Conservation (phyloP, 1,140 invertebrate genomes). For the Macrosteles quadrilineatus region DNA sequence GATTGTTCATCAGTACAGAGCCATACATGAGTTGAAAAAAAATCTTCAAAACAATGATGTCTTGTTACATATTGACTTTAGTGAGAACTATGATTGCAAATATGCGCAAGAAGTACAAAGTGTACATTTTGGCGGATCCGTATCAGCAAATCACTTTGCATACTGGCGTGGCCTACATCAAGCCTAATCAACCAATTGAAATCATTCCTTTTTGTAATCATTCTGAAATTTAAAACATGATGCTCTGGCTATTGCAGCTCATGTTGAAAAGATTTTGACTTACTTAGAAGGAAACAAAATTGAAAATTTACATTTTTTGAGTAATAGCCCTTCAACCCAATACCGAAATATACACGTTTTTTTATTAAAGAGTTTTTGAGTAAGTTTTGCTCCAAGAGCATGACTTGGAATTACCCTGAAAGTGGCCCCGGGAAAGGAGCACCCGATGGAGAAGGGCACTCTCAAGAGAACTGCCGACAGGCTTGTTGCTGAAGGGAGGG, state of each 20-base stretch:
- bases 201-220: conserved; percentile 44
- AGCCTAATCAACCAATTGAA: background rate
- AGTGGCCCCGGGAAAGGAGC: conserved; percentile 47
- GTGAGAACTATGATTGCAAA: conserved; percentile 47
- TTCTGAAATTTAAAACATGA: conserved; percentile 45
- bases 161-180: conserved; percentile 45
- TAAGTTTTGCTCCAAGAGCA: background rate
- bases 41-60: conserved; percentile 36
- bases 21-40: background rate
- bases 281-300: too few relatives aligned
- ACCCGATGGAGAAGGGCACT: conserved; percentile 48
- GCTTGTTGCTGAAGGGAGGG: conserved; percentile 38
- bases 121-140: conserved; percentile 44
- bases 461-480: conserved; percentile 49
- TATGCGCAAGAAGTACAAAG: conserved; percentile 47
- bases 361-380: background rate
- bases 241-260: conserved; percentile 46
- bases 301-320: conserved; percentile 27
- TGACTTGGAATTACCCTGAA: conserved; percentile 47
- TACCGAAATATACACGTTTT: conserved; percentile 36
- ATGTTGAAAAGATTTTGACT: too few relatives aligned
- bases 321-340: conserved; percentile 29
- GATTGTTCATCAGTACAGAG: background rate
- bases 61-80: conserved; percentile 47
- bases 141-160: too few relatives aligned